Conservation (phyloP, 2,113 vertebrate genomes). For the Galemys pyrenaicus region DNA sequence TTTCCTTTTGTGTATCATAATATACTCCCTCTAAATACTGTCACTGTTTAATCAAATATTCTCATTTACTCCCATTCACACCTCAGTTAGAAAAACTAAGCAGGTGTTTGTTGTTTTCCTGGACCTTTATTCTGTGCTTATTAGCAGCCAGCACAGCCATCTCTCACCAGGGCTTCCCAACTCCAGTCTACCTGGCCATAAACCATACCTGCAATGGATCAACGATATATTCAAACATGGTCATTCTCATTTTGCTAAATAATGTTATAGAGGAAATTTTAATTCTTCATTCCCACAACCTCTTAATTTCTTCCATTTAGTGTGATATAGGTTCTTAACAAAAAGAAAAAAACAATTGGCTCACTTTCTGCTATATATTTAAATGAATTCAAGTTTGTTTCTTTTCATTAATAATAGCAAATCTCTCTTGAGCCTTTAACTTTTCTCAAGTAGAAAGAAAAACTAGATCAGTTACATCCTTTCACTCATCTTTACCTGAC, state of each 20-base stretch:
- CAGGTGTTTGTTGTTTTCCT: neutral
- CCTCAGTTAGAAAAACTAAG: neutral
- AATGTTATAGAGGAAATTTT: neutral
- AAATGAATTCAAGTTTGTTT: neutral
- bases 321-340: neutral
- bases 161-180: accelerated
- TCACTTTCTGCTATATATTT: neutral
- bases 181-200: neutral
- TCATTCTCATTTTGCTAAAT: neutral
- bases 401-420: neutral
- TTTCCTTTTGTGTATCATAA: neutral
- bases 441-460: neutral
- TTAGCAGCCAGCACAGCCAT: neutral
- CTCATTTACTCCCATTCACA: neutral
- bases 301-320: neutral
- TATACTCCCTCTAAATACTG: neutral
- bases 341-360: neutral
- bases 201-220: neutral
- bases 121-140: neutral
- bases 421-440: neutral
- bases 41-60: neutral
- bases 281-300: neutral
- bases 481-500: neutral
- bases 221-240: accelerated
- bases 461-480: neutral